A percentile compares a stretch with the other conserved stretches of the same genome.
Conservation (phyloP, 37 sponge, comb jelly and placozoan genomes). For the Ephydatia muelleri region DNA sequence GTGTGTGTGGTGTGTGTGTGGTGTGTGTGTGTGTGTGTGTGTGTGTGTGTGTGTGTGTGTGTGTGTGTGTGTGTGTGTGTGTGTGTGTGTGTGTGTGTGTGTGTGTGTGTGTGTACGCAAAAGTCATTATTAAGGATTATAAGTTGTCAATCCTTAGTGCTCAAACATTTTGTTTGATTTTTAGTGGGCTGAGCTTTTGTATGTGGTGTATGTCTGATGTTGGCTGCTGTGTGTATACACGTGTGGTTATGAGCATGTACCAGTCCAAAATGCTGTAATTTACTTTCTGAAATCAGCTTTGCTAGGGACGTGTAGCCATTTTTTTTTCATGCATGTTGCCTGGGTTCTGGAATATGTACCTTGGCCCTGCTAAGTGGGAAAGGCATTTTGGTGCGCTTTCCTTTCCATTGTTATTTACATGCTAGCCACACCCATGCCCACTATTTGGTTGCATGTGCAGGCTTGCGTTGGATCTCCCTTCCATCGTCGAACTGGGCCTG, state of each 20-base stretch:
- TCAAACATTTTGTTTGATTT: too few species aligned
- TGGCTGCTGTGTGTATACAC: too few species aligned
- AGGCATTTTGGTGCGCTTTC: too few species aligned
- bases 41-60: not conserved
- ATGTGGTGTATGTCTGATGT: too few species aligned
- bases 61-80: not conserved
- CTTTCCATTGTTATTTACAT: not conserved
- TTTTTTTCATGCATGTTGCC: not conserved
- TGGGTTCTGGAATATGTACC: too few species aligned
- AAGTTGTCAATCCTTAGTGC: too few species aligned
- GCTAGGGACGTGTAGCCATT: not conserved
- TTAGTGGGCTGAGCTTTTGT: too few species aligned
- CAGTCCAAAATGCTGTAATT: too few species aligned
- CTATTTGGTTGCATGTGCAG: slow-evolving; percentile 10
- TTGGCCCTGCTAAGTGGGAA: not conserved
- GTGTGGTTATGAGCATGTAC: too few species aligned
- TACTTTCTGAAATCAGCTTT: too few species aligned
- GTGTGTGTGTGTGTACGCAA: not conserved
- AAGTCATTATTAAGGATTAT: too few species aligned
- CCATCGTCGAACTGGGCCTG: slow-evolving; percentile 52
- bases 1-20: not conserved
- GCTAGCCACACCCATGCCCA: not conserved
- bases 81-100: slow-evolving; percentile 7
- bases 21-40: slow-evolving; percentile 16
- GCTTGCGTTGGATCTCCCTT: slow-evolving; percentile 46